Conservation (phyloP, 2,797 vertebrate genomes). For the Rhadinocentrus ornatus region DNA sequence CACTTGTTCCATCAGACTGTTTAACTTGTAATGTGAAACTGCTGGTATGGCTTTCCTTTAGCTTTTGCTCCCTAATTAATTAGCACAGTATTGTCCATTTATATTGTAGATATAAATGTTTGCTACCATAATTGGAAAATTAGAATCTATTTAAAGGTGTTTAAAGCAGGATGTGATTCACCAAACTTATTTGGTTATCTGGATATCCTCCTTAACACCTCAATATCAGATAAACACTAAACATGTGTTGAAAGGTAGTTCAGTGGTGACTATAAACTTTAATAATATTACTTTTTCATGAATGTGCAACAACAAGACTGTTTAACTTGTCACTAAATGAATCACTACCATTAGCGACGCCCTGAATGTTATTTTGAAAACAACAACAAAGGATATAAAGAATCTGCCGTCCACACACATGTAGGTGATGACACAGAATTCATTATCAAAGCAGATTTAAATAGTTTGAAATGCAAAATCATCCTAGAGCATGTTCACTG, state of each 20-base stretch:
- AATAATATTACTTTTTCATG: not conserved
- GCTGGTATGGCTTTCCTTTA: slow-evolving; percentile 24
- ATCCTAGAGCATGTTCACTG: not conserved
- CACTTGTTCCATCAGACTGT: too few relatives aligned
- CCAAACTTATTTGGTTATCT: slow-evolving; percentile 44
- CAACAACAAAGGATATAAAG: not conserved
- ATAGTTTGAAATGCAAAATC: not conserved
- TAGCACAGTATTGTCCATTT: slow-evolving; percentile 28
- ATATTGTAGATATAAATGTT: slow-evolving; percentile 29
- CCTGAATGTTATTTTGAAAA: not conserved
- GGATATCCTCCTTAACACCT: slow-evolving; percentile 20
- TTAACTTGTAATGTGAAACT: too few relatives aligned
- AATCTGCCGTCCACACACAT: not conserved
- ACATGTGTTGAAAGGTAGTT: slow-evolving; percentile 28
- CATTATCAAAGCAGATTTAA: slow-evolving; percentile 7
- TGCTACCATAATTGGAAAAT: slow-evolving; percentile 47
- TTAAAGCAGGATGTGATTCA: slow-evolving; percentile 41
- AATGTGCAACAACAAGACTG: not conserved
- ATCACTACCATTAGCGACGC: not conserved
- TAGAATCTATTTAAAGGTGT: slow-evolving; percentile 33
- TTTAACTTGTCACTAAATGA: slow-evolving; percentile 8
- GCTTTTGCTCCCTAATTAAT: slow-evolving; percentile 21
- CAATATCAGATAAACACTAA: slow-evolving; percentile 27
- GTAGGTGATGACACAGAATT: not conserved
- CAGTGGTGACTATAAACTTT: slow-evolving; percentile 32